phyloP scores from a whole-genome alignment of 2,888 invertebrate genomes.

The Habroteleia sp. region DNA sequence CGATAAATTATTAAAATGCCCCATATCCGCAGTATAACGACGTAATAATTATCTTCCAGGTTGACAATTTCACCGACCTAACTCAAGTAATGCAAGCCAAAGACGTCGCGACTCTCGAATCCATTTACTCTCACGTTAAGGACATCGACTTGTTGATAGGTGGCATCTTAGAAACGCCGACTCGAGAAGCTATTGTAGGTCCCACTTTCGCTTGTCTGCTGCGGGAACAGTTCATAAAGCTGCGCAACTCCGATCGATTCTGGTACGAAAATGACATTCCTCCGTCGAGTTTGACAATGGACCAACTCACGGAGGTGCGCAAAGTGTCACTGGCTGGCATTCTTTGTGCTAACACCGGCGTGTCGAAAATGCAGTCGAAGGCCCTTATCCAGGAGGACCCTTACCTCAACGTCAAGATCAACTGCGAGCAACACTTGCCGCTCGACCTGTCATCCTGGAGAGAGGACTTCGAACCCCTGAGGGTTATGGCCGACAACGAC shows the following conservation, averaged over 20 bases:
- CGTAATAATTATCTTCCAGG: slow-evolving; percentile 62
- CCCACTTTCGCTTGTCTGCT: slow-evolving; percentile 94
- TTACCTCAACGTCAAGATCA: slow-evolving; percentile 88
- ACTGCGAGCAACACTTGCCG: slow-evolving; percentile 87
- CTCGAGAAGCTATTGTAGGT: slow-evolving; percentile 91
- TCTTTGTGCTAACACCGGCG: slow-evolving; percentile 88
- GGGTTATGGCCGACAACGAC: slow-evolving; percentile 75
- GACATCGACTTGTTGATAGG: slow-evolving; percentile 94
- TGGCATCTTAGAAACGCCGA: slow-evolving; percentile 90
- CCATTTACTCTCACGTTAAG: slow-evolving; percentile 83
- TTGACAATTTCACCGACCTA: slow-evolving; percentile 71
- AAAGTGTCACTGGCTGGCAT: slow-evolving; percentile 90
- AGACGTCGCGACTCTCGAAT: slow-evolving; percentile 68
- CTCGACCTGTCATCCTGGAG: slow-evolving; percentile 88
- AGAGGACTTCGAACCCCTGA: slow-evolving; percentile 80
- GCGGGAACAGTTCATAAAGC: slow-evolving; percentile 89
- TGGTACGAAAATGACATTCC: slow-evolving; percentile 98
- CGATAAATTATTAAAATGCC: too few relatives aligned
- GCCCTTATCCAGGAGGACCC: slow-evolving; percentile 93
- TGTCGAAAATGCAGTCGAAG: slow-evolving; percentile 90
- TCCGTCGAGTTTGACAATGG: slow-evolving; percentile 89
- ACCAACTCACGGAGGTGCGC: slow-evolving; percentile 90
- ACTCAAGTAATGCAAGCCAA: slow-evolving; percentile 66
- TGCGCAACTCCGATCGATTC: slow-evolving; percentile 94
- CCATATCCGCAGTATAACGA: too few relatives aligned